These are phyloP conservation scores for Glareola pratincola DNA, from an alignment of 2,113 vertebrate species.

Conservation along the genomic window DNA sequence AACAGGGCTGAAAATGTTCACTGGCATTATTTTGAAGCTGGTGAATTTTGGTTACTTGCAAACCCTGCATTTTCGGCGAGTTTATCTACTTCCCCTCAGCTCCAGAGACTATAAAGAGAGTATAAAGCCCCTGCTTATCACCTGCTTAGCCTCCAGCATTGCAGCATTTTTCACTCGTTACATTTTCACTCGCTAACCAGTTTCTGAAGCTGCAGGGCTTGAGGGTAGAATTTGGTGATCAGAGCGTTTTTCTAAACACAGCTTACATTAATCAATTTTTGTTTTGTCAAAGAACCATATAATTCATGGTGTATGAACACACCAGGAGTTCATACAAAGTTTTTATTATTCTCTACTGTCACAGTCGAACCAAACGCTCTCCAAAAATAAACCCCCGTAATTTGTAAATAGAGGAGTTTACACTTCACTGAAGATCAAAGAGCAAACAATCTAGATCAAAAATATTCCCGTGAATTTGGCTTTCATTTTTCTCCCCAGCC, in stretches of 20 bases:
- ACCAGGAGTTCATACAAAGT: background rate
- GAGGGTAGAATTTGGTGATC: background rate
- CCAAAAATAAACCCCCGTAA: background rate
- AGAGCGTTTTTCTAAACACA: background rate
- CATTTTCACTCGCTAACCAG: background rate
- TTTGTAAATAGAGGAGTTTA: constrained; percentile 25
- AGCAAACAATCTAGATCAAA: background rate
- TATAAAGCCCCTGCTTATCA: background rate
- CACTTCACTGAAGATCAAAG: background rate
- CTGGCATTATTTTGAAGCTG: background rate
- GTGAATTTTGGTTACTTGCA: background rate
- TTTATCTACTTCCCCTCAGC: background rate
- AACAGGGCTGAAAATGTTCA: background rate
- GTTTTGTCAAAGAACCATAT: background rate
- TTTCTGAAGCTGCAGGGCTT: background rate
- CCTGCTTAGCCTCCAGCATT: background rate
- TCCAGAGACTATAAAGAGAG: background rate
- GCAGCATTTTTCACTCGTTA: background rate
- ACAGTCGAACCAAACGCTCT: background rate
- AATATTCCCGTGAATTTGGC: background rate
- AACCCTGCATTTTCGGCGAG: background rate
- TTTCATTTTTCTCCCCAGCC: background rate
- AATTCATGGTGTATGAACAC: background rate
- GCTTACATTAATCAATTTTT: background rate
- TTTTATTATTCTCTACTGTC: constrained; percentile 15